Percentiles rank a stretch among this genome's conserved stretches.
Evolutionary conservation across 2,888 invertebrate genomes (phyloP).

Genomic region (Panorpa germanica): DNA sequence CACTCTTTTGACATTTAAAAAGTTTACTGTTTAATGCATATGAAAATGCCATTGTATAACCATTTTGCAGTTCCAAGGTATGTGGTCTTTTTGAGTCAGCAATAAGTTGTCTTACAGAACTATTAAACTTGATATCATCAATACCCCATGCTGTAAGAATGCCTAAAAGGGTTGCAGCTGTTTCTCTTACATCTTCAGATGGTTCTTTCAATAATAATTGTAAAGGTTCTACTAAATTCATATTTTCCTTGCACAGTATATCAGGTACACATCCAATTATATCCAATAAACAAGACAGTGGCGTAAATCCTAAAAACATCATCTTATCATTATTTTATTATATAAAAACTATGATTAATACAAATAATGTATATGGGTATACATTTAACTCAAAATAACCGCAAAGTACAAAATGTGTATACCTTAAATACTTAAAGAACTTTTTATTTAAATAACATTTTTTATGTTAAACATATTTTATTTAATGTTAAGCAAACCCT

Average conservation of each 20-base stretch:
- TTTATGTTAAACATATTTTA: no score
- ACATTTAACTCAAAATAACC: no score
- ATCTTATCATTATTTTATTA: no score
- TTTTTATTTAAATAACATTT: no score
- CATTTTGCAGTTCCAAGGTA: slow-evolving; percentile 59
- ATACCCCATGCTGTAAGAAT: slow-evolving; percentile 42
- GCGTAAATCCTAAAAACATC: slow-evolving; percentile 31
- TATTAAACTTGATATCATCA: slow-evolving; percentile 28
- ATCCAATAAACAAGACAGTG: slow-evolving; percentile 62
- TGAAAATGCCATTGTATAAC: slow-evolving; percentile 51
- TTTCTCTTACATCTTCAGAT: slow-evolving; percentile 57
- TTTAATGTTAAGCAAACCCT: no score
- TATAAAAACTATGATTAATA: no score
- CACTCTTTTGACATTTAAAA: slow-evolving; percentile 23
- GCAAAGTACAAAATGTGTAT: no score
- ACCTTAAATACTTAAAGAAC: no score
- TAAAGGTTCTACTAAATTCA: slow-evolving; percentile 23
- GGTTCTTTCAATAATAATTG: slow-evolving; percentile 38
- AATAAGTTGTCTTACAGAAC: slow-evolving; percentile 31
- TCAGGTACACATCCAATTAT: slow-evolving; percentile 66
- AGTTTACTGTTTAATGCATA: slow-evolving; percentile 51
- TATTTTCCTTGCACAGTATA: slow-evolving; percentile 40
- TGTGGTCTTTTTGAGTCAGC: slow-evolving; percentile 32
- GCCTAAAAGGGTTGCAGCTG: slow-evolving; percentile 55
- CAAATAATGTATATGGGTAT: no score